phyloP scores from a whole-genome alignment of 2,113 vertebrate species.

The Callipepla squamata region DNA sequence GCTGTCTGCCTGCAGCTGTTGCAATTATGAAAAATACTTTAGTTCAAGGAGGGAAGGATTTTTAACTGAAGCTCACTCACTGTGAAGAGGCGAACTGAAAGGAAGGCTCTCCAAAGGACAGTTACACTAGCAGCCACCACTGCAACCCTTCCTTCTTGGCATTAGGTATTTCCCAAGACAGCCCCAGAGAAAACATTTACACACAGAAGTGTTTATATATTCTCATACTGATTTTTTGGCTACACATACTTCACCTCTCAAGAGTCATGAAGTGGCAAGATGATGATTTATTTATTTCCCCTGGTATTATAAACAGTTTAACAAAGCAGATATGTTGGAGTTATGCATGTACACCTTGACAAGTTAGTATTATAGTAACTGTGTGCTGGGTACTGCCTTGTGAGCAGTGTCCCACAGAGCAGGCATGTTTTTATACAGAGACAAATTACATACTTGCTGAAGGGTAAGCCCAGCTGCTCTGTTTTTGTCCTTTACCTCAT shows the following conservation, averaged over 20 bases:
- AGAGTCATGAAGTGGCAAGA: background rate
- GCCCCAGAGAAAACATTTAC: background rate
- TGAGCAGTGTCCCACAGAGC: background rate
- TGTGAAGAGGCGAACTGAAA: background rate
- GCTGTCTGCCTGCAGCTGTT: background rate
- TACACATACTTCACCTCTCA: background rate
- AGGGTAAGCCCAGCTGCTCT: slow-evolving; percentile 2
- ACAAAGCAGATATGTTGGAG: background rate
- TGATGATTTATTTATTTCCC: background rate
- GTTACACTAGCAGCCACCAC: background rate
- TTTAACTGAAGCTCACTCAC: background rate
- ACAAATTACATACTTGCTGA: background rate
- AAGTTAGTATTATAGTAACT: background rate
- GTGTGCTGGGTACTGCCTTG: background rate
- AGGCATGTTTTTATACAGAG: background rate
- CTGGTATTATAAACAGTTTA: background rate
- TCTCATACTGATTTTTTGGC: slow-evolving; percentile 9
- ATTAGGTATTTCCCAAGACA: background rate
- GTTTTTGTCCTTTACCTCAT: slow-evolving; percentile 2
- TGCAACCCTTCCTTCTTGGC: background rate
- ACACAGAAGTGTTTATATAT: background rate
- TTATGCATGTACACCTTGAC: background rate
- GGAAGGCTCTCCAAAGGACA: background rate
- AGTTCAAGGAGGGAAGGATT: background rate
- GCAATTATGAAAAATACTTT: background rate